A percentile compares a stretch with the other conserved stretches of the same genome.
Conservation (phyloP, 1,140 invertebrate genomes). For the Ceratina calcarata region DNA sequence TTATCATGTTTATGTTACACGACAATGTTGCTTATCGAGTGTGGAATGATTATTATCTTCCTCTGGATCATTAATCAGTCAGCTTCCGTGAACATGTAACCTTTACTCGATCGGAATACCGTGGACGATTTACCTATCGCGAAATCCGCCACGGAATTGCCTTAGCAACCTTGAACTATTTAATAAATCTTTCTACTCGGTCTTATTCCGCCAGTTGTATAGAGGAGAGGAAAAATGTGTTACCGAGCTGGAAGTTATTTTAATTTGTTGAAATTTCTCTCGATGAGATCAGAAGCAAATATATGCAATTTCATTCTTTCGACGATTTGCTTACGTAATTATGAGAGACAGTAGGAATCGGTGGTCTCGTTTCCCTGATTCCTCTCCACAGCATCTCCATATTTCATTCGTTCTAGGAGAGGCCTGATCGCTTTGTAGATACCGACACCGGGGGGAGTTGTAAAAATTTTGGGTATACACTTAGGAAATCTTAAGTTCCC, state of each 20-base stretch:
- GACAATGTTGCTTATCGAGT: neutral
- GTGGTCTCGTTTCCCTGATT: too few species aligned
- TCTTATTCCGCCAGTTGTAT: too few species aligned
- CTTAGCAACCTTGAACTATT: conserved; percentile 45
- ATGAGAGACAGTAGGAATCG: too few species aligned
- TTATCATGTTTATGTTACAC: neutral
- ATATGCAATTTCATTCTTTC: too few species aligned
- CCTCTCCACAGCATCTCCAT: too few species aligned
- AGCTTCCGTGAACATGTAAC: conserved; percentile 10
- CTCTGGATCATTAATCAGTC: neutral
- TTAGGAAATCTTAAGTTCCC: neutral
- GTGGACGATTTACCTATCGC: conserved; percentile 46
- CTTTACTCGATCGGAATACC: conserved; percentile 13
- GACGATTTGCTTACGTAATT: too few species aligned
- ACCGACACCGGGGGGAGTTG: conserved; percentile 9
- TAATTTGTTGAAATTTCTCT: too few species aligned
- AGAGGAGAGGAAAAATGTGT: too few species aligned
- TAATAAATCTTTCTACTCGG: conserved; percentile 39
- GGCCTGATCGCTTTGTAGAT: conserved; percentile 9
- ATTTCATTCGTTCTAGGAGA: too few species aligned
- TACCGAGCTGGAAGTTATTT: too few species aligned
- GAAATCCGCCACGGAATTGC: conserved; percentile 55
- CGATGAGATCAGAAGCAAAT: too few species aligned
- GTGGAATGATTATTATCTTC: neutral
- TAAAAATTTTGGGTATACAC: conserved; percentile 26